Evolutionary conservation across 2,888 invertebrate species (phyloP).

Genomic region (Acanthosoma haemorrhoidale): DNA sequence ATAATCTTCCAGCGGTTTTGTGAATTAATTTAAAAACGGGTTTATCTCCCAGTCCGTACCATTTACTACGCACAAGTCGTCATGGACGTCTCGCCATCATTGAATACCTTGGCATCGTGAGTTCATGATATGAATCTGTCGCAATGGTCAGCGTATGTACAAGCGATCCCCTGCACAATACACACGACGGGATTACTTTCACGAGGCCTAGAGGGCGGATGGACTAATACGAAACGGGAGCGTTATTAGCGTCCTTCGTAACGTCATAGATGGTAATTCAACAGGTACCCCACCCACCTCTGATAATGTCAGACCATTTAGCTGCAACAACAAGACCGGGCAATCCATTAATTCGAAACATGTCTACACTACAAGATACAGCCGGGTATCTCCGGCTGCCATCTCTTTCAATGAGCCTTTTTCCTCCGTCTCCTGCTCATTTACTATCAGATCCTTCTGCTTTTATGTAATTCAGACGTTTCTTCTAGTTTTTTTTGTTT

Average conservation of each 20-base stretch:
- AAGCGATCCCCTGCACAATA: too few species aligned
- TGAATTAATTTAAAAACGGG: too few species aligned
- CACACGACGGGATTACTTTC: too few species aligned
- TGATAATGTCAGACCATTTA: conserved; percentile 1
- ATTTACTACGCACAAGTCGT: too few species aligned
- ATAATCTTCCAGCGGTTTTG: too few species aligned
- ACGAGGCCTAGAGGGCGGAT: too few species aligned
- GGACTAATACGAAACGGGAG: background rate
- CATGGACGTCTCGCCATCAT: too few species aligned
- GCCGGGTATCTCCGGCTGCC: background rate
- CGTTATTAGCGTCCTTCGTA: conserved; percentile 10
- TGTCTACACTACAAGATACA: conserved; percentile 5
- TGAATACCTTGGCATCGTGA: too few species aligned
- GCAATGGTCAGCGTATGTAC: too few species aligned
- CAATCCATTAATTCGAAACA: conserved; percentile 5
- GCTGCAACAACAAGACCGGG: conserved; percentile 1
- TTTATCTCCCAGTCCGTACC: too few species aligned
- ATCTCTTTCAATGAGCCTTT: background rate
- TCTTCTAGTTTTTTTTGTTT: too few species aligned
- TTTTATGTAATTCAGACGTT: background rate
- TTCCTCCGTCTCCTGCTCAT: background rate
- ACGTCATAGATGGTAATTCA: background rate
- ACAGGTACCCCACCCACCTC: conserved; percentile 10
- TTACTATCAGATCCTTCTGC: background rate
- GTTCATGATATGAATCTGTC: too few species aligned